Percentiles rank a stretch among this genome's conserved stretches.
Evolutionary conservation across 2,888 invertebrate species (phyloP).

Genomic region (Candidula unifasciata): DNA sequence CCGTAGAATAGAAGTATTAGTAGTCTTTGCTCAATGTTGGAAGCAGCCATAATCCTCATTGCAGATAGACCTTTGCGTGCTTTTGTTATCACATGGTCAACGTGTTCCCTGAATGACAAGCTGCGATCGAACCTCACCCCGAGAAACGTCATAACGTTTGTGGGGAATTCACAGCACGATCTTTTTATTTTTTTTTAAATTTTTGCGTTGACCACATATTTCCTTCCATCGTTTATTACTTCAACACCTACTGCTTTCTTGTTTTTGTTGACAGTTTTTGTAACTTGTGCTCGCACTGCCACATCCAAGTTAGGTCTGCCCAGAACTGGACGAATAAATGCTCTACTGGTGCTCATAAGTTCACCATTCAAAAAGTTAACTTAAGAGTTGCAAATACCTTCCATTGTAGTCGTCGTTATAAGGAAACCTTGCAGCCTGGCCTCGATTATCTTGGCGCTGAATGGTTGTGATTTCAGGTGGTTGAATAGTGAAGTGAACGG

Average conservation of each 20-base stretch:
- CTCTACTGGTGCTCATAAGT: constrained; percentile 69
- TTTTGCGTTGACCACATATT: constrained; percentile 30
- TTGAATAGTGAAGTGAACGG: constrained; percentile 67
- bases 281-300: constrained; percentile 51
- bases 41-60: too few relatives aligned
- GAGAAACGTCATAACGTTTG: too few relatives aligned
- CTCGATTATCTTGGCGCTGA: constrained; percentile 75
- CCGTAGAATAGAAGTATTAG: too few relatives aligned
- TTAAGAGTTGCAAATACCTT: constrained; percentile 56
- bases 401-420: constrained; percentile 39
- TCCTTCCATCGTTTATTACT: constrained; percentile 36
- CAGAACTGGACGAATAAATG: constrained; percentile 69
- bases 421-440: constrained; percentile 61
- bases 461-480: constrained; percentile 55
- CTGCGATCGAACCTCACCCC: too few relatives aligned
- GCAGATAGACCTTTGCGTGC: too few relatives aligned
- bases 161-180: constrained; percentile 39
- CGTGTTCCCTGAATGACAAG: too few relatives aligned
- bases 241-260: constrained; percentile 32
- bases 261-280: constrained; percentile 32
- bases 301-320: constrained; percentile 65
- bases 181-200: too few relatives aligned
- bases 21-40: too few relatives aligned
- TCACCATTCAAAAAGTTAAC: constrained; percentile 66
- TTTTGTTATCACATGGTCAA: too few relatives aligned